Evolutionary conservation across 2,888 invertebrate genomes (phyloP).

Genomic region (Notodonta ziczac): DNA sequence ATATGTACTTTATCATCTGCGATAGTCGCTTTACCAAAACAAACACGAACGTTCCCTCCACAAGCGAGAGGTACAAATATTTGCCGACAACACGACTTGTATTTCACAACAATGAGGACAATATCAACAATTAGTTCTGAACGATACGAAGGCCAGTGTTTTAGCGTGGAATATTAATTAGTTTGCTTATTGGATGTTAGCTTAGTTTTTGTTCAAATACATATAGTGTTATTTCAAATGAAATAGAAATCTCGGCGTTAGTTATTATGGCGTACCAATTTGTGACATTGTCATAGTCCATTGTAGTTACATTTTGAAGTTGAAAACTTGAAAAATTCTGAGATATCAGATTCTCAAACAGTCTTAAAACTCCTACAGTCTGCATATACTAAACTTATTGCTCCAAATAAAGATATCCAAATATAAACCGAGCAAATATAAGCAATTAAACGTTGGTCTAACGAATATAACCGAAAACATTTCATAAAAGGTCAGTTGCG

Average conservation of each 20-base stretch:
- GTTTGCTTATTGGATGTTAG: constrained; percentile 3
- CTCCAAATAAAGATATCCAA: neutral
- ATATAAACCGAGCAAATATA: no score
- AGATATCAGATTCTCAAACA: no score
- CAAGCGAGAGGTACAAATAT: neutral
- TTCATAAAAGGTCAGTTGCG: constrained; percentile 36
- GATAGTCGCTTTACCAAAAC: neutral
- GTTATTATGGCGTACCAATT: no score
- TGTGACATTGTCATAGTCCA: no score
- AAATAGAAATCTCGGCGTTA: neutral
- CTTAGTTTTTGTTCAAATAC: neutral
- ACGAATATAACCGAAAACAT: constrained; percentile 5
- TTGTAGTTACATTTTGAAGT: no score
- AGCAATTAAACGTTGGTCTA: neutral
- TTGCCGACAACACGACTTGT: neutral
- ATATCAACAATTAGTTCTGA: constrained; percentile 8
- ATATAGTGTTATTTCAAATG: neutral
- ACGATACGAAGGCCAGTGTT: constrained; percentile 4
- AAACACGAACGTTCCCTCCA: neutral
- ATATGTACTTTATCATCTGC: neutral
- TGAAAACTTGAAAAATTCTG: no score
- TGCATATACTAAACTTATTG: neutral
- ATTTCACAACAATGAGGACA: constrained; percentile 6
- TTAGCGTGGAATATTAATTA: constrained; percentile 5
- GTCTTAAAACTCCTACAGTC: no score